Evolutionary conservation across 2,888 invertebrate species (phyloP).

Genomic region (Gibbula magus): DNA sequence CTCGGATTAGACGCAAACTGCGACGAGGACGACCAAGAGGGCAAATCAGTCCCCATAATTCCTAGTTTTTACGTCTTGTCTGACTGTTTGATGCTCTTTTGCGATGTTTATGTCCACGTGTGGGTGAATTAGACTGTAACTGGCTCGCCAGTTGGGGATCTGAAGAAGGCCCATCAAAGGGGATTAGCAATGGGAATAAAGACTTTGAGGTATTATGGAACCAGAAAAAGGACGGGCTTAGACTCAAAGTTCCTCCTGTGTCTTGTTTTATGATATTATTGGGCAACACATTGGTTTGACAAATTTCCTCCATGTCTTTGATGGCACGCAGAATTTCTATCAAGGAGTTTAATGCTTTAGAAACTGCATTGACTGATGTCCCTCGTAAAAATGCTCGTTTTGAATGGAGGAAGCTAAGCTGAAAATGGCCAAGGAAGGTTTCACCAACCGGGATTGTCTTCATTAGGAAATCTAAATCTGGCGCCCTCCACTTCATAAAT

Average conservation of each 20-base stretch:
- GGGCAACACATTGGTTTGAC: slow-evolving; percentile 5
- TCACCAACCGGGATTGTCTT: no score
- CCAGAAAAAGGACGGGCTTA: background rate
- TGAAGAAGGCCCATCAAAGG: background rate
- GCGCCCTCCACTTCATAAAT: no score
- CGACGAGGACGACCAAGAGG: background rate
- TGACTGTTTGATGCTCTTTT: slow-evolving; percentile 3
- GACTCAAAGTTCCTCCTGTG: no score
- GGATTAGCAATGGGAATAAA: background rate
- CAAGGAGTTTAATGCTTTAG: no score
- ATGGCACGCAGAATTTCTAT: background rate
- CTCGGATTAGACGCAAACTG: background rate
- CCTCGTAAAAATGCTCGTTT: no score
- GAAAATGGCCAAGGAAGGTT: no score
- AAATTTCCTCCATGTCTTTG: background rate
- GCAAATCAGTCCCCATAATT: background rate
- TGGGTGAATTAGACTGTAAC: background rate
- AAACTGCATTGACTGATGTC: no score
- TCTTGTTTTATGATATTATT: background rate
- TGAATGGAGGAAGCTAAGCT: no score
- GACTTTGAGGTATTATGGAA: background rate
- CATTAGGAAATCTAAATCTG: no score
- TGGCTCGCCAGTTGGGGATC: background rate
- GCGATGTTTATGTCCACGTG: background rate
- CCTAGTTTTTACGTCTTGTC: background rate